Evolutionary conservation across 1,140 invertebrate species (phyloP), one percentile per base, ranked within the genome.

Genomic region (Vollenhovia emeryi): DNA sequence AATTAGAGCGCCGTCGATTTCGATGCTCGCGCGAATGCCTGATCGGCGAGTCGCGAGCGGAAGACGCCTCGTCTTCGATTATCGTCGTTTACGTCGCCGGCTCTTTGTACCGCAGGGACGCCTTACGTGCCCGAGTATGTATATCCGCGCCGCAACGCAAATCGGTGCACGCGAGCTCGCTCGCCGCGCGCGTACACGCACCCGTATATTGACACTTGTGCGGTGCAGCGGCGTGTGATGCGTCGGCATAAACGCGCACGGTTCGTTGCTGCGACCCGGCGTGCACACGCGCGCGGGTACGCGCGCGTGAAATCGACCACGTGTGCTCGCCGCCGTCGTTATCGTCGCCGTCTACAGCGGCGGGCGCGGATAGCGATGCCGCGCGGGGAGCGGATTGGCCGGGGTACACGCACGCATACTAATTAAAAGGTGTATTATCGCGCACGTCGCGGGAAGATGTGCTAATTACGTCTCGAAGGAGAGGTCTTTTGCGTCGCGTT

Each of bases 381-480:
- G 48, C 21, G 74, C 33, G 59, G 43, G 45, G 68, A 60, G 84
- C n/a, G 62, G 71, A 79, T 74, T 64, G 68, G 48, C 45, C 50
- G 27, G n/a, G 24, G 11, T 64, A 64, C 64, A 66, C 74, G 75
- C 71, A 87, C 60, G 90, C 88, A 93, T 94, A 93, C 92, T 94
- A 94, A 94, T 94, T 94, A 93, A 92, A 87, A 66, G 52, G 59
- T 27, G 62, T 66, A 93, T 94, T 93, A 92, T 93, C 84, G 85
- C 59, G 43, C 30, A 21, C 86, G 88, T 88, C 73, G 87, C 91
- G 89, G 90, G 89, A 93, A 94, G 93, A 93, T 90, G 89, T 92
- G 93, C 93, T 93, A 94, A 94, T 94, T 93, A 94, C 91, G 91
- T 92, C 92, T 93, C 91, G 90, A 93, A 93, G 92, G 89, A 93